These are phyloP conservation scores for Pseudorectes ferrugineus DNA, from an alignment of 2,113 vertebrate species.

Conservation along the genomic window DNA sequence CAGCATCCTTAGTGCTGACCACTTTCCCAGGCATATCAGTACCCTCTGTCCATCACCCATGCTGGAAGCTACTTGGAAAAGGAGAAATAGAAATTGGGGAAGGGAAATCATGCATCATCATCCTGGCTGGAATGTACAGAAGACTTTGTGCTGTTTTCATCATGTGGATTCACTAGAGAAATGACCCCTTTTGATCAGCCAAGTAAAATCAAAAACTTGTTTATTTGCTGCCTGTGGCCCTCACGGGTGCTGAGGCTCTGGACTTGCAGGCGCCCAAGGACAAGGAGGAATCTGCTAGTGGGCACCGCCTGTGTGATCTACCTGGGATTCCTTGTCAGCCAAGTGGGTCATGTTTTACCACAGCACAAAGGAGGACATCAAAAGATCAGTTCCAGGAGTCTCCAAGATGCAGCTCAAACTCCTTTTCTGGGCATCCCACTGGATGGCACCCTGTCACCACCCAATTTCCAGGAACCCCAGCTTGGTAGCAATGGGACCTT, in stretches of 20 bases:
- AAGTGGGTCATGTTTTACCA: slow-evolving; percentile 73
- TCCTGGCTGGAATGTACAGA: slow-evolving; percentile 37
- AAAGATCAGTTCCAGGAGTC: background rate
- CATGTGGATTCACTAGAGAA: slow-evolving; percentile 80
- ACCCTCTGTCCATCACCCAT: background rate
- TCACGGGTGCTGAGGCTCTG: slow-evolving; percentile 68
- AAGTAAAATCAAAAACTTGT: slow-evolving; percentile 69
- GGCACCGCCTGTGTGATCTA: slow-evolving; percentile 79
- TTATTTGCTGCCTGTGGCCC: slow-evolving; percentile 66
- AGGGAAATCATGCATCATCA: slow-evolving; percentile 71
- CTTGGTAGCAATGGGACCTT: slow-evolving; percentile 52
- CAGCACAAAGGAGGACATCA: slow-evolving; percentile 51
- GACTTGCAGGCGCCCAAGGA: slow-evolving; percentile 74
- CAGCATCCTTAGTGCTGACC: slow-evolving; percentile 40
- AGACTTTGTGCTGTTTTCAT: slow-evolving; percentile 61
- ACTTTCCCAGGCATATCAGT: slow-evolving; percentile 17
- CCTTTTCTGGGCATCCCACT: slow-evolving; percentile 58
- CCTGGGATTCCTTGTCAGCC: slow-evolving; percentile 82
- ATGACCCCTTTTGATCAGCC: slow-evolving; percentile 72
- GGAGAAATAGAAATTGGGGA: slow-evolving; percentile 14
- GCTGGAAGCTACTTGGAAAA: slow-evolving; percentile 52
- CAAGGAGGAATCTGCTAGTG: slow-evolving; percentile 76
- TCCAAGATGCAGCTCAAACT: slow-evolving; percentile 52
- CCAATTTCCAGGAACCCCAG: slow-evolving; percentile 42
- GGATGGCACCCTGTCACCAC: slow-evolving; percentile 61